phyloP scores from a whole-genome alignment of 2,888 invertebrate species.

The Agelastica alni region DNA sequence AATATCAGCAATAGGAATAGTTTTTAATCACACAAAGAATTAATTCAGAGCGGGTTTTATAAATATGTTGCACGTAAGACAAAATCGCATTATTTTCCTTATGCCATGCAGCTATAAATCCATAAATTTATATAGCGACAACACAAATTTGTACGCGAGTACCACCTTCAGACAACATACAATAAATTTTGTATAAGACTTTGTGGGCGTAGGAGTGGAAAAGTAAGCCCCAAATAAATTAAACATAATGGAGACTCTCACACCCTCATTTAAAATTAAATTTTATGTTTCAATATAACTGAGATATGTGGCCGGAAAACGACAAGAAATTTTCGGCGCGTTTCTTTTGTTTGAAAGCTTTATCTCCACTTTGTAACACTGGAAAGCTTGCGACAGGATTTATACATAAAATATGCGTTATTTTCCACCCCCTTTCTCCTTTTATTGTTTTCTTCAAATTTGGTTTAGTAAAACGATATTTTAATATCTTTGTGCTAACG shows the following conservation, averaged over 20 bases:
- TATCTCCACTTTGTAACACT: conserved; percentile 21
- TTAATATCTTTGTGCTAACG: too few relatives aligned
- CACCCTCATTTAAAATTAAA: conserved; percentile 25
- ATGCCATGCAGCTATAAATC: too few relatives aligned
- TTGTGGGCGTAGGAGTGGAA: background rate
- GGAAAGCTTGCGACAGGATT: conserved; percentile 15
- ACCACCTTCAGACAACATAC: background rate
- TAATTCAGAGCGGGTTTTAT: too few relatives aligned
- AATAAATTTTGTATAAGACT: conserved; percentile 15
- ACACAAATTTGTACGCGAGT: background rate
- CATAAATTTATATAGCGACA: too few relatives aligned
- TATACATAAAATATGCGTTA: conserved; percentile 14
- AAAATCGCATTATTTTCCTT: too few relatives aligned
- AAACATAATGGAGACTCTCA: conserved; percentile 22
- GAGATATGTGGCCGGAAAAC: conserved; percentile 21
- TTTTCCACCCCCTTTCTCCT: background rate
- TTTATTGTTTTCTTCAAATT: conserved; percentile 16
- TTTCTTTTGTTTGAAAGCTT: conserved; percentile 21
- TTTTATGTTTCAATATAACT: conserved; percentile 22
- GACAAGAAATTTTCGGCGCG: conserved; percentile 12
- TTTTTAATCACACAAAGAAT: too few relatives aligned
- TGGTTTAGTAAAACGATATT: conserved; percentile 6
- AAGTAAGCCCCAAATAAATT: conserved; percentile 22
- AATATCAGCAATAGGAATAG: too few relatives aligned
- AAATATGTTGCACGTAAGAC: too few relatives aligned